Base-by-base conservation (phyloP, 1,140 invertebrate species). In the Heterodera carotae region DNA sequence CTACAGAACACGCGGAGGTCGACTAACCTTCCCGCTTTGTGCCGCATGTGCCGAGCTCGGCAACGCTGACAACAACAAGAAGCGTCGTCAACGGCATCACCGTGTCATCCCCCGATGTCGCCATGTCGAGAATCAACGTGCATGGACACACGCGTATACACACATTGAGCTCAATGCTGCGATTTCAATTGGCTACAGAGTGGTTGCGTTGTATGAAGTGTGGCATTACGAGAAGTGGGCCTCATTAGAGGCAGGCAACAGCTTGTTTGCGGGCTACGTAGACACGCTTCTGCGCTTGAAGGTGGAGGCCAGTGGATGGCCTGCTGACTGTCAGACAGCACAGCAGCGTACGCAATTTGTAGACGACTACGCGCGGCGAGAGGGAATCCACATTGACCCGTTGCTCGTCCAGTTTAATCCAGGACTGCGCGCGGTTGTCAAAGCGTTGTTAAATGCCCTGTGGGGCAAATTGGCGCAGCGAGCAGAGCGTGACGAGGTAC, bases 391-490 rank as follows among this genome's bases (percentile, higher is more conserved):
- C 10, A 39, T 39, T 5, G 36, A 39, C 36, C 4, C 36, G 36
- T 10, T 5, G 36, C n/a, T 7, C 6, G 53, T 77, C 5, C 39
- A 79, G 31, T 8, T 27, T 15, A 77, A 77, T 31, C 27, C 76
- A 7, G 76, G 76, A 5, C 18, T 64, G 22, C n/a, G 76, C 22
- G 33, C 25, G 7, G 36, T 73, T 10, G 76, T 56, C 4, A 77
- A 77, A 73, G 62, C 69, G 2, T 1, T 78, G 39, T 7, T 27
- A 22, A 77, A 77, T 25, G n/a, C 27, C 6, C 77, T 77, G 22
- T 77, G 76, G 76, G 76, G 76, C 25, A 77, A 77, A 29, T 10
- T 77, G 59, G 76, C 29, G 2, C 76, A 80, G 43, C 36, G 36
- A 5, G 36, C 36, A 10, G 36, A 39, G 36, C 36, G 36, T 4